Evolutionary conservation across 2,888 invertebrate genomes (phyloP).

Genomic region (Cactoblastis cactorum): DNA sequence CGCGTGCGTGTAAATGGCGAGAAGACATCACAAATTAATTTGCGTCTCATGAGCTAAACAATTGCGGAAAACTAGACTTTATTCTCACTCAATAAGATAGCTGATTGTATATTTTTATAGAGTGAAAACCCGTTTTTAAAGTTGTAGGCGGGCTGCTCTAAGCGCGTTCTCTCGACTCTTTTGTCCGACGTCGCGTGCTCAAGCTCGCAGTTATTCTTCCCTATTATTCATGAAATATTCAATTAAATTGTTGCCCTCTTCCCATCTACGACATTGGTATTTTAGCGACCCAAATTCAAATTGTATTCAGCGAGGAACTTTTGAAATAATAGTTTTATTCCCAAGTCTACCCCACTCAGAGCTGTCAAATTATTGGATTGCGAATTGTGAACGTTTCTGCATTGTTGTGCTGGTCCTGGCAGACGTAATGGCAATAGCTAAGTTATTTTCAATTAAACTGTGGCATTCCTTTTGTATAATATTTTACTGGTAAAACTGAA

Average conservation of each 20-base stretch:
- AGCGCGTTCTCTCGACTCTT: constrained; percentile 29
- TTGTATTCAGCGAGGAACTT: constrained; percentile 20
- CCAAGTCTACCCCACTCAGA: constrained; percentile 16
- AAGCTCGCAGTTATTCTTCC: constrained; percentile 25
- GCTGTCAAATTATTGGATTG: constrained; percentile 13
- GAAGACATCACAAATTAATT: constrained; percentile 19
- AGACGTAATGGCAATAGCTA: constrained; percentile 13
- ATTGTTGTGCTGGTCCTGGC: not conserved
- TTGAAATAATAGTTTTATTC: constrained; percentile 15
- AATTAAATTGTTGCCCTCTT: constrained; percentile 29
- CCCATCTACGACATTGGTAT: constrained; percentile 27
- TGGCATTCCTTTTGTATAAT: not conserved
- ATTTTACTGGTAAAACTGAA: no score
- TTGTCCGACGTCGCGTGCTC: constrained; percentile 30
- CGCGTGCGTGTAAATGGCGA: constrained; percentile 45
- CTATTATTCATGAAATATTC: constrained; percentile 33
- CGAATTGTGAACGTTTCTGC: not conserved
- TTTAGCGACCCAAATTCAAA: constrained; percentile 18
- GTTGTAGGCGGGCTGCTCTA: constrained; percentile 16
- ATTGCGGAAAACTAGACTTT: constrained; percentile 15
- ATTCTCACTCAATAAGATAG: constrained; percentile 16
- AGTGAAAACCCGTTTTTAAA: constrained; percentile 9
- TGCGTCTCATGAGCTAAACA: not conserved
- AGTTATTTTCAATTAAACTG: not conserved
- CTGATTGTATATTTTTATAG: not conserved